phyloP scores from a whole-genome alignment of 2,113 vertebrate species.

The Labeo catla region DNA sequence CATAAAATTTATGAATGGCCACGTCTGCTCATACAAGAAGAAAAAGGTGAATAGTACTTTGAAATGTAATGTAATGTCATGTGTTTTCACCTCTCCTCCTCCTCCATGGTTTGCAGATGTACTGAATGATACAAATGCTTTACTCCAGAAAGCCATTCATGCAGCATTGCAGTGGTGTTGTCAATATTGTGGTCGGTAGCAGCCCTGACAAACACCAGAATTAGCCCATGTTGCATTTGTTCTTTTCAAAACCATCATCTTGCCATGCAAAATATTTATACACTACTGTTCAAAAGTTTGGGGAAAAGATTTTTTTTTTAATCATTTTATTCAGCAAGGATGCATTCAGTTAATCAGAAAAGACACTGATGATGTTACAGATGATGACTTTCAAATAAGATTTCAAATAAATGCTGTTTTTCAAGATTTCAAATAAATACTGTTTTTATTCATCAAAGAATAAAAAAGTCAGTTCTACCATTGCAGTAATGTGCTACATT shows the following conservation, averaged over 20 bases:
- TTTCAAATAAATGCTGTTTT: neutral
- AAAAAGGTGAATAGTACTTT: neutral
- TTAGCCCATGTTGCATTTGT: neutral
- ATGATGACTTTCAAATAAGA: neutral
- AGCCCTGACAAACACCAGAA: slow-evolving; percentile 71
- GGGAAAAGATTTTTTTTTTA: neutral
- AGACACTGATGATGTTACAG: neutral
- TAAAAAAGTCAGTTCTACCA: too few species aligned
- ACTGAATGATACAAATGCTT: slow-evolving; percentile 84
- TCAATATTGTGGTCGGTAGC: slow-evolving; percentile 88
- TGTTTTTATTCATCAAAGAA: too few species aligned
- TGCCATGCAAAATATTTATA: neutral
- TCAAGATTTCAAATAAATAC: too few species aligned
- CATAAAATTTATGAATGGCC: too few species aligned
- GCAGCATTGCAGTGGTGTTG: slow-evolving; percentile 84
- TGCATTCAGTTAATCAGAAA: neutral
- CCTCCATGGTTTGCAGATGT: slow-evolving; percentile 82
- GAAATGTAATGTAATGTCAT: neutral
- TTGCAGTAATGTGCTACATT: too few species aligned
- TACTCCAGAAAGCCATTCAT: slow-evolving; percentile 84
- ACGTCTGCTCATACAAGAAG: too few species aligned
- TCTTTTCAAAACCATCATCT: neutral
- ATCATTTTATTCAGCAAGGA: neutral
- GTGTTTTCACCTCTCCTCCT: slow-evolving; percentile 72
- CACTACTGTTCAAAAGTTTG: neutral